phyloP scores from a whole-genome alignment of 2,797 vertebrate genomes.

The Rhinogobio ventralis region DNA sequence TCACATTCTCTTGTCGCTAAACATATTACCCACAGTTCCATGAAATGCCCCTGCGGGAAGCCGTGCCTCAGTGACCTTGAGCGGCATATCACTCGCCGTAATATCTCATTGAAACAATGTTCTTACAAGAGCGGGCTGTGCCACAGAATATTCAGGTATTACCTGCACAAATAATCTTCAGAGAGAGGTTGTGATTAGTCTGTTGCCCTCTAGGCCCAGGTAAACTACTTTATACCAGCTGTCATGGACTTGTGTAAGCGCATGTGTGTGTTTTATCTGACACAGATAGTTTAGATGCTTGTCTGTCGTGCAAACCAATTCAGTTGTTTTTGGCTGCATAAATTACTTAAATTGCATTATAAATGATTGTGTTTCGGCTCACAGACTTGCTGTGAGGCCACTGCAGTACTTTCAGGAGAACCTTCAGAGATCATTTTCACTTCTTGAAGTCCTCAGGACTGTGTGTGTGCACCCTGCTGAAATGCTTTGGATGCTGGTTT shows the following conservation, averaged over 20 bases:
- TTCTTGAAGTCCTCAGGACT: not conserved
- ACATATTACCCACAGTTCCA: conserved; percentile 50
- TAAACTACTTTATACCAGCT: conserved; percentile 28
- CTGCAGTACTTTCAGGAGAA: not conserved
- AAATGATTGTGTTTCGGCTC: not conserved
- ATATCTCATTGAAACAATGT: conserved; percentile 36
- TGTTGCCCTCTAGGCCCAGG: not conserved
- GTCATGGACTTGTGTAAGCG: conserved; percentile 4
- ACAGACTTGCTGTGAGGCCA: not conserved
- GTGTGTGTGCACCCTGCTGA: not conserved
- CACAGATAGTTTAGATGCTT: not conserved
- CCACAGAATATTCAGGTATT: conserved; percentile 2
- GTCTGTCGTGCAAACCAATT: not conserved
- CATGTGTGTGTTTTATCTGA: not conserved
- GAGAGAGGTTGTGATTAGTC: conserved; percentile 17
- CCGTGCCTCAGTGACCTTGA: conserved; percentile 39
- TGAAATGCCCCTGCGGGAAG: conserved; percentile 29
- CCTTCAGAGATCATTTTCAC: not conserved
- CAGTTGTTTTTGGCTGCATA: not conserved
- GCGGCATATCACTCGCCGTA: conserved; percentile 9
- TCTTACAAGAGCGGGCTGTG: conserved; percentile 2
- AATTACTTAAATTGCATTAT: conserved; percentile 8
- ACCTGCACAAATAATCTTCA: conserved; percentile 19
- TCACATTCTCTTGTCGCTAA: conserved; percentile 41
- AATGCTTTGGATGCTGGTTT: too few species aligned